These are phyloP conservation scores for Neogobius melanostomus DNA, from an alignment of 2,113 vertebrate species.

Conservation along the genomic window DNA sequence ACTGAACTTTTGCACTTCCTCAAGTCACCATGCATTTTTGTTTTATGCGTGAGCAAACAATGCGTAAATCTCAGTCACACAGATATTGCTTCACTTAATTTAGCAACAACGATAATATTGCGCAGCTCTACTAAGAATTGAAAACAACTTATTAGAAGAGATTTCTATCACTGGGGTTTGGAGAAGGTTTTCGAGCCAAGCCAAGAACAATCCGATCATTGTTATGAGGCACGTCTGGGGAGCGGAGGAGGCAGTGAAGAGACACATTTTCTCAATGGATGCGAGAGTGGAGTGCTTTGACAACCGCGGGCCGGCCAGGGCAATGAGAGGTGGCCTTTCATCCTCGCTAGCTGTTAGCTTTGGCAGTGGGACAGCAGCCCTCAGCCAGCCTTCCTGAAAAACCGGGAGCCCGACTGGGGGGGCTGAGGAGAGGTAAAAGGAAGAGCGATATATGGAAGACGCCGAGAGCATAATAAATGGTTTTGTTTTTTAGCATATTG, in stretches of 20 bases:
- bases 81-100: too few relatives aligned
- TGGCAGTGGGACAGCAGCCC: constrained; percentile 54
- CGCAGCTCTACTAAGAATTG: not conserved
- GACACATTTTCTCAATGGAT: constrained; percentile 50
- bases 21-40: too few relatives aligned
- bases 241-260: constrained; percentile 19
- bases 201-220: constrained; percentile 19
- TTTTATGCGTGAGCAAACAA: too few relatives aligned
- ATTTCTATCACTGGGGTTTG: not conserved
- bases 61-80: too few relatives aligned
- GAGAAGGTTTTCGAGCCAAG: not conserved
- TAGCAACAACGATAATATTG: too few relatives aligned
- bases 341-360: constrained; percentile 59
- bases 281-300: constrained; percentile 42
- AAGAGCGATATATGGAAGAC: constrained; percentile 24
- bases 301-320: constrained; percentile 40
- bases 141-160: not conserved
- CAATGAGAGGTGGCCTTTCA: constrained; percentile 67
- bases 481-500: constrained; percentile 13
- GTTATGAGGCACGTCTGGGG: constrained; percentile 5
- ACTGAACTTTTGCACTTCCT: too few relatives aligned
- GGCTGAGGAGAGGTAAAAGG: constrained; percentile 23
- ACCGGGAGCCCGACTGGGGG: constrained; percentile 25
- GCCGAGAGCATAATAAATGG: constrained; percentile 33
- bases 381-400: constrained; percentile 42